These are phyloP conservation scores for Pollimyrus isidori DNA, from an alignment of 2,113 vertebrate species.

Conservation along the genomic window DNA sequence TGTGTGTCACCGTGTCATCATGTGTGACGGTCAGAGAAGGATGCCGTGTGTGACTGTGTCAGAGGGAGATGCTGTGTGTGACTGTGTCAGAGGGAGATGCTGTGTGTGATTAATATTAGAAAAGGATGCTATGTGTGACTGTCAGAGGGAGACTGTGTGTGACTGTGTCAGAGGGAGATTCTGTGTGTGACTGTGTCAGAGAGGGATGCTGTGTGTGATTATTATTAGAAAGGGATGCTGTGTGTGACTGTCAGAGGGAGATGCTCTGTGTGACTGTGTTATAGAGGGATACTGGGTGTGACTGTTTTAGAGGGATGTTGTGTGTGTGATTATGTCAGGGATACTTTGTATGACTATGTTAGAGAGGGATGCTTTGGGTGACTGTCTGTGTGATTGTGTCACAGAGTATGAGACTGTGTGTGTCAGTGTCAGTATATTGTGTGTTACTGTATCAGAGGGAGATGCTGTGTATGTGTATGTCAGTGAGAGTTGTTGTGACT, in stretches of 20 bases:
- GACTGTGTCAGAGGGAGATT: neutral
- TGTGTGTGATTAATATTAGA: neutral
- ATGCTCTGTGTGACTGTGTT: neutral
- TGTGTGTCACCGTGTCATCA: neutral
- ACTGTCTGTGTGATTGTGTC: neutral
- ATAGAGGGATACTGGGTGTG: neutral
- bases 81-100: neutral
- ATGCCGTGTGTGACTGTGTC: neutral
- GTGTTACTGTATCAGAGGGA: neutral
- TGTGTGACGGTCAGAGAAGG: neutral
- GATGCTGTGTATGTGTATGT: neutral
- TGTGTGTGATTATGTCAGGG: neutral
- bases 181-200: neutral
- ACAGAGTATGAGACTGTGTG: neutral
- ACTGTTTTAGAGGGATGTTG: neutral
- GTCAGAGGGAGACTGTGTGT: neutral
- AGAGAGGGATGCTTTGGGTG: neutral
- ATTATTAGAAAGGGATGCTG: neutral
- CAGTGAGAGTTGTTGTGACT: neutral
- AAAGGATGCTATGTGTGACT: neutral
- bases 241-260: neutral
- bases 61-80: neutral
- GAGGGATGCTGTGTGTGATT: neutral
- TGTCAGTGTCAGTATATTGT: neutral
- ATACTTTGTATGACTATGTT: neutral